A percentile compares a stretch with the other conserved stretches of the same genome.
Evolutionary conservation across 2,113 vertebrate genomes (phyloP).

Genomic region (Lonchura striata): DNA sequence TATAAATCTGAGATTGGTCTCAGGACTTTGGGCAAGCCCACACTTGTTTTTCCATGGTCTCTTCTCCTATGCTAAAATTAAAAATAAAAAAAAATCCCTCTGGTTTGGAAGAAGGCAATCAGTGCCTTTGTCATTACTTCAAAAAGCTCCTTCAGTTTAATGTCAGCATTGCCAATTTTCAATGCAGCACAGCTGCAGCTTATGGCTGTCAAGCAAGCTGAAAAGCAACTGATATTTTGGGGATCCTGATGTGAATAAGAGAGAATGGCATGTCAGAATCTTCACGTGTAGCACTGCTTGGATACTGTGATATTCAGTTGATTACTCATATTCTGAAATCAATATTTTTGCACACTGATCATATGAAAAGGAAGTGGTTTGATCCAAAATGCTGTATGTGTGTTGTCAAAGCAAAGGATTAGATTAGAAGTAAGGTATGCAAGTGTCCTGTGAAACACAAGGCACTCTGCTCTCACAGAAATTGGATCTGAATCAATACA

Average conservation of each 20-base stretch:
- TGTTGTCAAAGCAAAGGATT: background rate
- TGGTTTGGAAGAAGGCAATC: conserved; percentile 64
- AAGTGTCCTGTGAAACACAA: background rate
- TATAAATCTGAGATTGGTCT: background rate
- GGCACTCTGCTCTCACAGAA: background rate
- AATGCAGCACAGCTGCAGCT: conserved; percentile 73
- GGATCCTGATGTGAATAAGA: conserved; percentile 32
- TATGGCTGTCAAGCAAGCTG: conserved; percentile 41
- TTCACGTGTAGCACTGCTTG: background rate
- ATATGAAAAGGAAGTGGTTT: background rate
- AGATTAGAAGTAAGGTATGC: background rate
- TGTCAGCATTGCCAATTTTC: conserved; percentile 66
- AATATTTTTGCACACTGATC: background rate
- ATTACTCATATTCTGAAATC: background rate
- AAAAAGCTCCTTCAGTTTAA: conserved; percentile 61
- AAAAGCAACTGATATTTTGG: conserved; percentile 52
- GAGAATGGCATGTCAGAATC: conserved; percentile 9
- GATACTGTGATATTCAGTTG: background rate
- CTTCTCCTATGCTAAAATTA: background rate
- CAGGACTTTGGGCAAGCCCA: background rate
- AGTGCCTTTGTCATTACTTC: conserved; percentile 71
- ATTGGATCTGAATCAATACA: background rate
- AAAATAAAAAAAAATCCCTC: background rate
- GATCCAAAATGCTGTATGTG: background rate
- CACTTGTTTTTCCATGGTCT: background rate